phyloP scores from a whole-genome alignment of 35 echinoderm and acorn worm species.

The Chiridota heheva region DNA sequence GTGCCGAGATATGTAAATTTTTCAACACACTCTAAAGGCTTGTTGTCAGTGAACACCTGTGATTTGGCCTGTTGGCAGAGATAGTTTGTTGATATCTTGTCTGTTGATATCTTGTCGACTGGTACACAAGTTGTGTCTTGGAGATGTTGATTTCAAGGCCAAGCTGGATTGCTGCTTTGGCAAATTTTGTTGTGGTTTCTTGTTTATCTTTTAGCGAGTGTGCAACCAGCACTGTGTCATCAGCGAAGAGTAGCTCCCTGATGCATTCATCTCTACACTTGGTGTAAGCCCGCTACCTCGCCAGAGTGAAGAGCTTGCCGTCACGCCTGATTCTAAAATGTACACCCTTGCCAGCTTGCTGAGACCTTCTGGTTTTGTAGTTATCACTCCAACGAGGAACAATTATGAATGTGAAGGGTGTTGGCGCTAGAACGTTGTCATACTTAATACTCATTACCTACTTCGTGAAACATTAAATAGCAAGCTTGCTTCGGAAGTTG shows the following conservation, averaged over 20 bases:
- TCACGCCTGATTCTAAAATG: constrained; percentile 2
- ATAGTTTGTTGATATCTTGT: too few species aligned
- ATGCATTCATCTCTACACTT: not conserved
- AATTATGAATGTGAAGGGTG: constrained; percentile 38
- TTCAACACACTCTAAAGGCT: too few species aligned
- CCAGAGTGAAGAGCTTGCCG: constrained; percentile 39
- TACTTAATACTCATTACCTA: constrained; percentile 25
- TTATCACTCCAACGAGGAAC: constrained; percentile 29
- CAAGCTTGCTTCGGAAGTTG: not conserved
- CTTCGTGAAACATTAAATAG: not conserved
- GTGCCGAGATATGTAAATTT: constrained; percentile 10
- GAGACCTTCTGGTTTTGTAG: not conserved
- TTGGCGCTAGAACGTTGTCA: constrained; percentile 36
- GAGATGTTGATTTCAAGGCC: constrained; percentile 12
- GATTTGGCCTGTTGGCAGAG: too few species aligned
- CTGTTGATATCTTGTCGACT: too few species aligned
- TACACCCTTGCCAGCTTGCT: constrained; percentile 19
- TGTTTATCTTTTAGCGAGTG: not conserved
- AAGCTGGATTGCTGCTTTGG: not conserved
- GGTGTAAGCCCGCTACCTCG: not conserved
- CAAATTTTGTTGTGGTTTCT: not conserved
- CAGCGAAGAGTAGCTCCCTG: constrained; percentile 12
- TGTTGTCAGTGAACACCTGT: not conserved
- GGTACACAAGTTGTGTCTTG: constrained; percentile 20
- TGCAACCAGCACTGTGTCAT: not conserved